Conservation (phyloP, 2,888 invertebrate genomes). For the Chorisops tibialis region DNA sequence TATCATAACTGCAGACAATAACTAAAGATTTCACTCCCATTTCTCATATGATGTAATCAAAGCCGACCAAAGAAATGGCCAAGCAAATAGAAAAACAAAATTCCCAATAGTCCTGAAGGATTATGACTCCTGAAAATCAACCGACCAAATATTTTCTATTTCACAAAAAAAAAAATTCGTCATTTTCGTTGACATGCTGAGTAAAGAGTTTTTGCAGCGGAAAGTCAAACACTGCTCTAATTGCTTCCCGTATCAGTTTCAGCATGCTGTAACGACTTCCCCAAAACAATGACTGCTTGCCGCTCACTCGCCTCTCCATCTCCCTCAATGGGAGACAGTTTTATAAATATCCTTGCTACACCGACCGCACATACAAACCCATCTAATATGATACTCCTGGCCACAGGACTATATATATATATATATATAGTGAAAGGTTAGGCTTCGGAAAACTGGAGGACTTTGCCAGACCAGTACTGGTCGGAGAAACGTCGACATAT, state of each 20-base stretch:
- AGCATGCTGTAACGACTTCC: constrained; percentile 24
- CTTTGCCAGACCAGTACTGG: neutral
- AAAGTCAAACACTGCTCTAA: constrained; percentile 27
- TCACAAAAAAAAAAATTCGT: constrained; percentile 16
- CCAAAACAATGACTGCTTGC: constrained; percentile 31
- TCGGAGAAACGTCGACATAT: neutral
- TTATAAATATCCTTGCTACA: neutral
- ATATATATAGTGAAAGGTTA: no score
- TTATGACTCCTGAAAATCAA: constrained; percentile 17
- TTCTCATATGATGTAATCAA: constrained; percentile 6
- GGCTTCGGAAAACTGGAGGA: neutral
- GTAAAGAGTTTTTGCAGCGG: constrained; percentile 9
- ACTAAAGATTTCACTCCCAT: neutral
- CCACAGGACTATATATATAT: no score
- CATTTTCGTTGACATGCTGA: constrained; percentile 20
- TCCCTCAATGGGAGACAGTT: neutral
- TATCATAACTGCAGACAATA: no score
- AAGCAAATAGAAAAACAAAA: constrained; percentile 12
- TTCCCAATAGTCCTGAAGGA: neutral
- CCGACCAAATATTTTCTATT: constrained; percentile 21
- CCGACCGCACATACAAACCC: no score
- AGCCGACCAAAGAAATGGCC: constrained; percentile 8
- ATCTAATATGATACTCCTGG: no score
- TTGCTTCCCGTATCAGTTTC: constrained; percentile 32
- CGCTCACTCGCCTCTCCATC: no score